phyloP scores from a whole-genome alignment of 2,113 vertebrate species.

The Oriolus oriolus region DNA sequence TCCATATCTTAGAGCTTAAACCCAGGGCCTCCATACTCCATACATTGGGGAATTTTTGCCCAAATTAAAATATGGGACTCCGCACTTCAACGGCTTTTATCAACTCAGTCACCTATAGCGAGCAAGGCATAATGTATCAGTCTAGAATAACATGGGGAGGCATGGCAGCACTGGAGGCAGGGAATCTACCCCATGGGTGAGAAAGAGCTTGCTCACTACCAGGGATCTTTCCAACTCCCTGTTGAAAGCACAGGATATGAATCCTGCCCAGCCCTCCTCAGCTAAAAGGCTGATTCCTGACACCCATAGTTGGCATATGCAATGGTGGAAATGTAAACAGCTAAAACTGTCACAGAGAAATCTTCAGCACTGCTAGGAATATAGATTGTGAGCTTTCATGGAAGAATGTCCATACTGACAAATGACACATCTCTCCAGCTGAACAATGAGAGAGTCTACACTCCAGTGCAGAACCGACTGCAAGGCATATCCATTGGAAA shows the following conservation, averaged over 20 bases:
- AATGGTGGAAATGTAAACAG: background rate
- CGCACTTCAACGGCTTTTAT: background rate
- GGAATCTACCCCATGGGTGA: background rate
- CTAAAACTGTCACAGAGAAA: background rate
- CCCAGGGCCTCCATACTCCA: background rate
- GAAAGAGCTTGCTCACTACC: background rate
- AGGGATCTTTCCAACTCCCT: background rate
- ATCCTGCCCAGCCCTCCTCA: background rate
- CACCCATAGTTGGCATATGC: background rate
- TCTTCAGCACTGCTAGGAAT: background rate
- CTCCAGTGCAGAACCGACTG: constrained; percentile 64
- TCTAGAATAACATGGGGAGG: background rate
- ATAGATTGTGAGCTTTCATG: background rate
- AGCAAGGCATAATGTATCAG: background rate
- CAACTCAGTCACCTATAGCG: background rate
- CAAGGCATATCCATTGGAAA: constrained; percentile 69
- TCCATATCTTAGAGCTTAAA: background rate
- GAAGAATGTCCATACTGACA: background rate
- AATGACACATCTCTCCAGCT: background rate
- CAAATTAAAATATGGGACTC: background rate
- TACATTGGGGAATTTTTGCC: background rate
- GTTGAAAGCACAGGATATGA: background rate
- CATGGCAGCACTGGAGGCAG: background rate
- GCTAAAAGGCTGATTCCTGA: background rate
- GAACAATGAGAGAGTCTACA: constrained; percentile 61